A percentile compares a stretch with the other conserved stretches of the same genome.
phyloP scores from a whole-genome alignment of 2,113 vertebrate genomes.

The Oxyura jamaicensis region DNA sequence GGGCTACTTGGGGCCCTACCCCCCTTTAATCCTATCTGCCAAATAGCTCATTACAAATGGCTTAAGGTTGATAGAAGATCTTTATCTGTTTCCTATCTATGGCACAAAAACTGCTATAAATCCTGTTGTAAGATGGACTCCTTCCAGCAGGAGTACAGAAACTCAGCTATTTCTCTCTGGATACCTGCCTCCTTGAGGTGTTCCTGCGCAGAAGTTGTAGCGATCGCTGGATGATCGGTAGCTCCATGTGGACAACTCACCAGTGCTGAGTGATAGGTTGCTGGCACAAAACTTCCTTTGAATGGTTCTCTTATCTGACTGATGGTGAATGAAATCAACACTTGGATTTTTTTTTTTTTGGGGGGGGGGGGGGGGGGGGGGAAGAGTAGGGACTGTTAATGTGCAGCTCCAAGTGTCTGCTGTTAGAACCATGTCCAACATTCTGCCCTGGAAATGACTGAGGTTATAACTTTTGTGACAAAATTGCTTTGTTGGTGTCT shows the following conservation, averaged over 20 bases:
- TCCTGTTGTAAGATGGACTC: background rate
- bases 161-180: background rate
- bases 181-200: background rate
- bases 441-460: background rate
- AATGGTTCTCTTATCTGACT: background rate
- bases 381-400: background rate
- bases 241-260: background rate
- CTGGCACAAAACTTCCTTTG: background rate
- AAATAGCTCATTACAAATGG: background rate
- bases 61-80: background rate
- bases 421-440: fast-evolving
- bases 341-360: background rate
- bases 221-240: fast-evolving
- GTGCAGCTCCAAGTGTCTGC: background rate
- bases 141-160: background rate
- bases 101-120: background rate
- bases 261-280: background rate
- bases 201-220: background rate
- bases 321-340: background rate
- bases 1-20: background rate
- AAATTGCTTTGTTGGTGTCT: background rate
- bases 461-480: background rate
- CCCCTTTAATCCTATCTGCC: background rate
- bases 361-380: no score
- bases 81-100: background rate